Percentiles rank a stretch among this genome's conserved stretches.
Conservation (phyloP, 1,140 invertebrate species). For the Eciton burchellii region DNA sequence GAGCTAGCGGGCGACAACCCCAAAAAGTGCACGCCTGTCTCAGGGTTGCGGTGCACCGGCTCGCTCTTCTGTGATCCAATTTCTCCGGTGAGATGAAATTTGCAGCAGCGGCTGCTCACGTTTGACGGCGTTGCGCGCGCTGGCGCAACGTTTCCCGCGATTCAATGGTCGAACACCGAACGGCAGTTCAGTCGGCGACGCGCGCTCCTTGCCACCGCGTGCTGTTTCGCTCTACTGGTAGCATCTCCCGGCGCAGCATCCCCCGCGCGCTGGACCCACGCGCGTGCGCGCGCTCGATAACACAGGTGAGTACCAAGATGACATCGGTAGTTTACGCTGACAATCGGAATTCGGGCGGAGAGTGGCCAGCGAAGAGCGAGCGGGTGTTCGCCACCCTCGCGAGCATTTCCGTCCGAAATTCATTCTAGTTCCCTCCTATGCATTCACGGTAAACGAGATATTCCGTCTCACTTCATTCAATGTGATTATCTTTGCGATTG, state of each 20-base stretch:
- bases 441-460: too few species aligned
- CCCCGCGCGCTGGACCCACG: conserved; percentile 21
- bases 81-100: conserved; percentile 34
- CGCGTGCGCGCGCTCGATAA: conserved; percentile 22
- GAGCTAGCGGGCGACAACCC: too few species aligned
- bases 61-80: conserved; percentile 29
- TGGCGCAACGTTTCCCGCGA: conserved; percentile 67
- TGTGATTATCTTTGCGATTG: too few species aligned
- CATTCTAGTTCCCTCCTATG: too few species aligned
- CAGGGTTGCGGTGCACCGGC: not conserved
- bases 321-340: too few species aligned
- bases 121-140: conserved; percentile 76
- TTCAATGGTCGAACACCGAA: conserved; percentile 66
- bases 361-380: not conserved
- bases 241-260: conserved; percentile 5
- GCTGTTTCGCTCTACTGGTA: conserved; percentile 1
- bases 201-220: conserved; percentile 70
- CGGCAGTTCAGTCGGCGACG: conserved; percentile 71
- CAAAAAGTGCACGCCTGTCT: not conserved
- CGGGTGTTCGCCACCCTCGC: not conserved
- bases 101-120: not conserved
- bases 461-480: too few species aligned
- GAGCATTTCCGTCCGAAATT: not conserved
- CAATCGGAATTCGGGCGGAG: too few species aligned
- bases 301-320: conserved; percentile 54